Evolutionary conservation across 2,113 vertebrate genomes (phyloP).

Genomic region (Albula glossodonta): DNA sequence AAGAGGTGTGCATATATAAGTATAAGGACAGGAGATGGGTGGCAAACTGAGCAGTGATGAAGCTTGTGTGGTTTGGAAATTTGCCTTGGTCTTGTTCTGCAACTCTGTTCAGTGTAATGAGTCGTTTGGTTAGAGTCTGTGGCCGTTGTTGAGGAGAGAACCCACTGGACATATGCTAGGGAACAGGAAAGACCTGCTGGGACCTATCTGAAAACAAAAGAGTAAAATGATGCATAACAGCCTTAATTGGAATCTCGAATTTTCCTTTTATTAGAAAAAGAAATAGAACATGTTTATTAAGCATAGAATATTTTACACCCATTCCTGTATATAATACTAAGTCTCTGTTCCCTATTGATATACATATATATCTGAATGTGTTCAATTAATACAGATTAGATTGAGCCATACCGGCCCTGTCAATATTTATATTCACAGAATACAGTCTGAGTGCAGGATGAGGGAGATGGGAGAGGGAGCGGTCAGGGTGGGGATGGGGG

Average conservation of each 20-base stretch:
- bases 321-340: slow-evolving; percentile 60
- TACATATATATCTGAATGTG: slow-evolving; percentile 57
- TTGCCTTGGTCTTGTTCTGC: background rate
- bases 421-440: slow-evolving; percentile 77
- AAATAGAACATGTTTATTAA: slow-evolving; percentile 58
- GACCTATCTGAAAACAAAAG: slow-evolving; percentile 3
- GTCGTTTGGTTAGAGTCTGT: background rate
- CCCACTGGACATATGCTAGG: background rate
- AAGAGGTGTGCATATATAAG: background rate
- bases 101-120: background rate
- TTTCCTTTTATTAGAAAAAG: slow-evolving; percentile 65
- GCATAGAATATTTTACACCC: slow-evolving; percentile 55
- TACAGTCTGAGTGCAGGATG: slow-evolving; percentile 66
- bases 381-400: slow-evolving; percentile 63
- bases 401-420: slow-evolving; percentile 66
- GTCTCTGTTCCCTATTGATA: slow-evolving; percentile 52
- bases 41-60: background rate
- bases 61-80: background rate
- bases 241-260: slow-evolving; percentile 35
- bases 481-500: background rate
- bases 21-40: no score
- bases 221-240: slow-evolving; percentile 7
- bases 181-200: background rate
- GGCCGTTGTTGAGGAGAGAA: background rate
- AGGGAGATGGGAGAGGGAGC: slow-evolving; percentile 42